These are phyloP conservation scores for Lemur catta DNA, from an alignment of 2,797 vertebrate species.

Conservation along the genomic window DNA sequence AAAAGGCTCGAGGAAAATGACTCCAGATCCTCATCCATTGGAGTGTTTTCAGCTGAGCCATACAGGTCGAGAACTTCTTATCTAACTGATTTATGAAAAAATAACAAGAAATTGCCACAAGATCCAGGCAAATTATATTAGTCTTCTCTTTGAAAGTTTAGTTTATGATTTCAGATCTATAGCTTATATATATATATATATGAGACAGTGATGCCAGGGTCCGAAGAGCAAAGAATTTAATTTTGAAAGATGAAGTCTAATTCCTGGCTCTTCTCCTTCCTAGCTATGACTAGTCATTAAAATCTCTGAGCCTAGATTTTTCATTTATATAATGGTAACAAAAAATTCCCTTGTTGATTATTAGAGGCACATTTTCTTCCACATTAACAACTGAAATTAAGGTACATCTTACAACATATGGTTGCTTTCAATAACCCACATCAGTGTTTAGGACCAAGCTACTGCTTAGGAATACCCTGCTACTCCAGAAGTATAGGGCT, in stretches of 20 bases:
- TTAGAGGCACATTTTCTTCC: neutral
- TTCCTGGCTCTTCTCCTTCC: neutral
- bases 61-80: conserved; percentile 24
- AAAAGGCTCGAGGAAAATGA: conserved; percentile 60
- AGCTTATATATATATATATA: neutral
- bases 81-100: conserved; percentile 26
- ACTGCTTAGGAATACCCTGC: neutral
- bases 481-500: neutral
- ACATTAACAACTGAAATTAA: neutral
- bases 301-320: neutral
- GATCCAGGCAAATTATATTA: neutral
- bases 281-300: neutral
- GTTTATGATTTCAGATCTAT: neutral
- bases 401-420: neutral
- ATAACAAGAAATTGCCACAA: conserved; percentile 3
- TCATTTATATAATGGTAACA: neutral
- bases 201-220: neutral
- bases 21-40: conserved; percentile 12
- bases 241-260: neutral
- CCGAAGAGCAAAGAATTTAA: neutral
- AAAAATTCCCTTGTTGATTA: neutral
- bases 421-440: neutral
- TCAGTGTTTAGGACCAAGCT: neutral
- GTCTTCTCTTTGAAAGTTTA: conserved; percentile 18
- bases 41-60: conserved; percentile 41